Evolutionary conservation across 1,140 invertebrate species (phyloP), one percentile per base, ranked within the genome.

Genomic region (Propsilocerus akamusi): DNA sequence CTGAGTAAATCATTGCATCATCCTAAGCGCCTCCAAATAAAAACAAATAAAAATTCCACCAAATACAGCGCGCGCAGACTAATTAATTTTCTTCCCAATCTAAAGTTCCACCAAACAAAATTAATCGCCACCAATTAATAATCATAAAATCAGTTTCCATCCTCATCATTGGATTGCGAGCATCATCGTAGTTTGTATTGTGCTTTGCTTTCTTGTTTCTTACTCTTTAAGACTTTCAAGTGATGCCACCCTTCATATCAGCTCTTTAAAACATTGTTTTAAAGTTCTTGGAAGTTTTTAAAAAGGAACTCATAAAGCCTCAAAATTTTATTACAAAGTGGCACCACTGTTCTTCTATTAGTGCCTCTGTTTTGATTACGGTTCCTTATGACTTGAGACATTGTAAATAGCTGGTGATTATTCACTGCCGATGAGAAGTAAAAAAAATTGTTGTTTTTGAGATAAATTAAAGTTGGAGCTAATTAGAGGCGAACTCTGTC

Each of bases 41-140:
- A 41, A 41, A 41, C 34, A 41, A 41, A 41, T 41, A 41, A 41
- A 41, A 41, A 41, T 41, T 20, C 34, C 34, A 41, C 11, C 22
- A 20, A 14, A 20, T 20, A 41, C 22, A 41, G 22, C 17, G 34
- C 22, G 34, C 34, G 34, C 34, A 41, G 34, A 41, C 34, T 41
- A 41, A 41, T 41, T 41, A 41, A 41, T 41, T 20, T 12, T 37
- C 12, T 41, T 41, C 12, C 22, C 14, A 41, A 20, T 7, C 5
- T 41, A 20, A 20, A 30, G n/a, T 41, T 41, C 34, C 17, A 20
- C 22, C 22, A 41, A 20, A 41, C 11, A 30, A 41, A 41, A 41
- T 41, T 41, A 20, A 41, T 41, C 22, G 34, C 34, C 34, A 20
- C 34, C 34, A 41, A 41, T 41, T 41, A 41, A 41, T 41, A 41